Evolutionary conservation across 2,113 vertebrate genomes (phyloP).

Genomic region (Rhineura floridana): DNA sequence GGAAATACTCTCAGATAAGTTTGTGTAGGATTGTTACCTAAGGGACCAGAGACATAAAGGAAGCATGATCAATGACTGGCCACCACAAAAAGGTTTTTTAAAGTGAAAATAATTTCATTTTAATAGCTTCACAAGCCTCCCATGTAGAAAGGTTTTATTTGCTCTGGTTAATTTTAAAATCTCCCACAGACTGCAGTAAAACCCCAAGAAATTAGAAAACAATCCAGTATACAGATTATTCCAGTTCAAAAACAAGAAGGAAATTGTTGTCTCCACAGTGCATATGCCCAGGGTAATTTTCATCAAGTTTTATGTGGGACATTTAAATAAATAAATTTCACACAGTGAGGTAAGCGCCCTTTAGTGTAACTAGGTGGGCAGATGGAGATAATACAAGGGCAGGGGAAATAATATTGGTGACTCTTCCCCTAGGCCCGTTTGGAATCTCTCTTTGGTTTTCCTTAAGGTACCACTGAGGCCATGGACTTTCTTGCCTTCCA

Average conservation of each 20-base stretch:
- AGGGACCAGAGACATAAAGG: neutral
- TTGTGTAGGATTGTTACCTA: neutral
- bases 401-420: neutral
- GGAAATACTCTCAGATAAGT: neutral
- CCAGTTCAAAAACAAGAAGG: neutral
- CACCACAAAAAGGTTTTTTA: neutral
- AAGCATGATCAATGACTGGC: neutral
- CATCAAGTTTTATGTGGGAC: neutral
- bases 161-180: constrained; percentile 11
- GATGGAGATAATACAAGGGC: neutral
- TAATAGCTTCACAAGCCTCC: neutral
- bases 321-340: neutral
- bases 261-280: neutral
- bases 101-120: constrained; percentile 17
- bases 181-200: neutral
- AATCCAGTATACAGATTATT: neutral
- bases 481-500: neutral
- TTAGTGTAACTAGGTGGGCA: neutral
- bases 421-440: neutral
- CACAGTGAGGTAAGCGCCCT: neutral
- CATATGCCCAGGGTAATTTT: neutral
- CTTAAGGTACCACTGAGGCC: neutral
- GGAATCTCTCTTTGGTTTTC: neutral
- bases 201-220: neutral
- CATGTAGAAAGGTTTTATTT: neutral